Evolutionary conservation across 2,888 invertebrate genomes (phyloP), one percentile per base, ranked within the genome.

Genomic region (Adineta ricciae): DNA sequence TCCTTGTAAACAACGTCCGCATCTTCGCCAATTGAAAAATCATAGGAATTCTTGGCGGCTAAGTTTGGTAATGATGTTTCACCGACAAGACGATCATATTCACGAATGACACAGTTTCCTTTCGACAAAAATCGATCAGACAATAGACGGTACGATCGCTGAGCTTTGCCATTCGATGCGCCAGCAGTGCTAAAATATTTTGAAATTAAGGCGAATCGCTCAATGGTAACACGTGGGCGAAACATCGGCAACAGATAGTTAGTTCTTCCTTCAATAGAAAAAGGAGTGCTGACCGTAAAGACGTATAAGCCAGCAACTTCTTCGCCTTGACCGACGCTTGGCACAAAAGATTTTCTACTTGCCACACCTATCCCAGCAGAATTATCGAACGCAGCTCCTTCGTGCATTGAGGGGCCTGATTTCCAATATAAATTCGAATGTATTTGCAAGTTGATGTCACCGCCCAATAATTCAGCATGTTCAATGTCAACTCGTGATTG

Each of bases 61-160:
- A 73, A 0, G 24, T 73, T 19, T 0, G 73, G 73, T 24, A 36
- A 73, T 2, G 36, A n/a, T 38, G 73, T 73, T 73, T 73, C 73
- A 73, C 73, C 73, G 38, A 73, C 73, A 14, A 73, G 73, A 38
- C 73, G 73, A 36, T 73, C 73, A 38, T 14, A 73, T 73, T 73
- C 73, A 36, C 73, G 73, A 27, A 73, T 73, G 24, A 73, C 4
- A 38, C 36, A 36, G 36, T 73, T 73, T 27, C 73, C 73, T 21
- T 24, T 0, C 5, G 73, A 38, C 8, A 73, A 27, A 73, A 32
- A 73, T 16, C 38, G 73, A 73, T 73, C 73, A 73, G 36, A 8
- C 24, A 8, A 21, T 7, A 73, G 21, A 36, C 73, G 73, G 38
- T 73, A 73, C 38, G 73, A 9, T 9, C 73, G 73, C 21, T 36